Percentiles rank a stretch among this genome's conserved stretches.
These are phyloP conservation scores for Okamejei kenojei DNA, from an alignment of 2,797 vertebrate genomes.

Conservation along the genomic window DNA sequence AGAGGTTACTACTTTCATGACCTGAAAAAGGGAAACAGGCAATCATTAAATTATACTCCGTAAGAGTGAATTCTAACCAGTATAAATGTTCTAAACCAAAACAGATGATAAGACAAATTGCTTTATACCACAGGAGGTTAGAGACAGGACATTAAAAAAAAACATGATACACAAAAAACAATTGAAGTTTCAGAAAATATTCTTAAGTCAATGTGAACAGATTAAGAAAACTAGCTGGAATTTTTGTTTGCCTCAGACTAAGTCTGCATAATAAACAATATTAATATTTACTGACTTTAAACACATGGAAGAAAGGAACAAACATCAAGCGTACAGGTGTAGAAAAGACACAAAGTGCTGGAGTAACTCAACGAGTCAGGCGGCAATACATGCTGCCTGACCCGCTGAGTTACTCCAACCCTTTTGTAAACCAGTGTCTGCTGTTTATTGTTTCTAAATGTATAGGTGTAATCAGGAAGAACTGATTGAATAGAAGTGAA, in stretches of 20 bases:
- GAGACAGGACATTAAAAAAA: neutral
- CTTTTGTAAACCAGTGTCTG: too few relatives aligned
- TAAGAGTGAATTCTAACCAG: neutral
- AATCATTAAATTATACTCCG: neutral
- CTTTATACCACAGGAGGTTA: neutral
- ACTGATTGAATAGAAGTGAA: neutral
- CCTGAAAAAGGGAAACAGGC: constrained; percentile 53
- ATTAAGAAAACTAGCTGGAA: neutral
- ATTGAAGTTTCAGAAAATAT: neutral
- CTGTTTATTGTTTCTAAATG: neutral
- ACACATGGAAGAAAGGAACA: neutral
- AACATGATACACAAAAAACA: neutral
- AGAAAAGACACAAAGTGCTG: neutral
- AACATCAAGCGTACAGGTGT: neutral
- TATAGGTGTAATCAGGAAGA: neutral
- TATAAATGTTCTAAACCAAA: neutral
- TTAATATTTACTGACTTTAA: neutral
- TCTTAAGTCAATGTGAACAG: neutral
- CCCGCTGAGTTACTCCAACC: too few relatives aligned
- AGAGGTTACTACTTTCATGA: constrained; percentile 78
- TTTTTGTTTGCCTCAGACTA: neutral
- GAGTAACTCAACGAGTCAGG: too few relatives aligned
- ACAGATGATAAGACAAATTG: neutral
- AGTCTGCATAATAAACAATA: neutral
- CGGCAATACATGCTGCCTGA: too few relatives aligned